Evolutionary conservation across 1,140 invertebrate species (phyloP), one percentile per base, ranked within the genome.

Genomic region (Sinella curviseta): DNA sequence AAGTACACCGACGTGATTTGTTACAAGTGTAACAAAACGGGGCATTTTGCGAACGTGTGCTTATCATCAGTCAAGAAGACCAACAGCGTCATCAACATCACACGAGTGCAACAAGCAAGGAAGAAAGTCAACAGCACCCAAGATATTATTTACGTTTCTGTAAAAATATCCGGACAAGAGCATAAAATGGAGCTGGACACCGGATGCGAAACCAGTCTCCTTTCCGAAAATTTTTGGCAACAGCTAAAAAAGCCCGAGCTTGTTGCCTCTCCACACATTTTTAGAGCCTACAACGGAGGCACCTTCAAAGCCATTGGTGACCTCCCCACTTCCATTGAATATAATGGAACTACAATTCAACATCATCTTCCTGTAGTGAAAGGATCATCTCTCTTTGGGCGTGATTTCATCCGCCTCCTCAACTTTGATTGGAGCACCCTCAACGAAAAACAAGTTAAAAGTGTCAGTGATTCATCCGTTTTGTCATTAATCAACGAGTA

Each of bases 401-500:
- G 4, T 2, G 34, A 74, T 24, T 26, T 74, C 4, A 31, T 74
- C 24, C 4, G 34, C 3, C 1, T 16, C 3, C 31, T 74, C 34
- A 31, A 74, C 12, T 34, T 74, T 8, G 70, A 74, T 24, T 74
- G 70, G 70, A 3, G 2, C 3, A 60, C 3, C 14, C 8, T 60
- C 24, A 3, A 60, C 12, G 30, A 34, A 28, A 35, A 34, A 12
- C 20, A 31, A 24, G 30, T 34, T 28, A 74, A 60, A 26, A 17
- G 12, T 17, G 24, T 26, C 4, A 16, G 24, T 60, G 24, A 60
- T 60, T 14, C 14, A n/a, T 3, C 8, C 14, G 24, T n/a, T n/a
- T 3, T 26, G 12, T 16, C 14, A 60, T 55, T 80, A 4, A 35
- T 75, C 24, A 48, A 28, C 1, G 80, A 81, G 35, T 81, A 34